Evolutionary conservation across 2,888 invertebrate species (phyloP).

Genomic region (Rutpela maculata): DNA sequence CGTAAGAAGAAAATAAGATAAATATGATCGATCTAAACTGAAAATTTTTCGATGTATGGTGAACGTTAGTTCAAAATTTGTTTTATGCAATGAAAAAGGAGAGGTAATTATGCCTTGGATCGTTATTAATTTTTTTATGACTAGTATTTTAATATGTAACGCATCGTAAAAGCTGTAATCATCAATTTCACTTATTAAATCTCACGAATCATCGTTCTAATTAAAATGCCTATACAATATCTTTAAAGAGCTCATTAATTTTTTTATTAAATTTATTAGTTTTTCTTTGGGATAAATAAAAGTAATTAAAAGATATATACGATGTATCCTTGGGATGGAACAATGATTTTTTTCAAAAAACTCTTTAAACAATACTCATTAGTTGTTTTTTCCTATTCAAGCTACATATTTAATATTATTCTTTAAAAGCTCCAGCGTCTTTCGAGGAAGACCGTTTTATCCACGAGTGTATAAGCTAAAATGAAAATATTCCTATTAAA

Average conservation of each 20-base stretch:
- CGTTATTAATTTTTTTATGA: slow-evolving; percentile 16
- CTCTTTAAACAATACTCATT: too few species aligned
- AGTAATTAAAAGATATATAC: slow-evolving; percentile 1
- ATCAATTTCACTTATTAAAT: slow-evolving; percentile 35
- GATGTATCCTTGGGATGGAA: too few species aligned
- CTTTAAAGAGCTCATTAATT: slow-evolving; percentile 26
- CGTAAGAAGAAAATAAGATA: background rate
- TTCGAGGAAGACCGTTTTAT: too few species aligned
- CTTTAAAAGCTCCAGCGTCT: too few species aligned
- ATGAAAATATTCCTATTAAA: too few species aligned
- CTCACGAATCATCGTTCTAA: slow-evolving; percentile 38
- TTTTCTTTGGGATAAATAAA: slow-evolving; percentile 9
- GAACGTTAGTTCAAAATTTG: slow-evolving; percentile 14
- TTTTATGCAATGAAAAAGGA: slow-evolving; percentile 12
- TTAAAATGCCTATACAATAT: slow-evolving; percentile 30
- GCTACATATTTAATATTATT: too few species aligned
- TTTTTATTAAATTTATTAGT: slow-evolving; percentile 25
- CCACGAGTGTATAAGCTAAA: too few species aligned
- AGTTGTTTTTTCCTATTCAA: too few species aligned
- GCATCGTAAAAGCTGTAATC: background rate
- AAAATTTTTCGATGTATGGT: background rate
- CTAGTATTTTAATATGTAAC: slow-evolving; percentile 8
- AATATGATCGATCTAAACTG: background rate
- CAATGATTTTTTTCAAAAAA: background rate
- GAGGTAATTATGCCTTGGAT: slow-evolving; percentile 24